Conservation (phyloP, 2,797 vertebrate genomes). For the Hoplostethus atlanticus region DNA sequence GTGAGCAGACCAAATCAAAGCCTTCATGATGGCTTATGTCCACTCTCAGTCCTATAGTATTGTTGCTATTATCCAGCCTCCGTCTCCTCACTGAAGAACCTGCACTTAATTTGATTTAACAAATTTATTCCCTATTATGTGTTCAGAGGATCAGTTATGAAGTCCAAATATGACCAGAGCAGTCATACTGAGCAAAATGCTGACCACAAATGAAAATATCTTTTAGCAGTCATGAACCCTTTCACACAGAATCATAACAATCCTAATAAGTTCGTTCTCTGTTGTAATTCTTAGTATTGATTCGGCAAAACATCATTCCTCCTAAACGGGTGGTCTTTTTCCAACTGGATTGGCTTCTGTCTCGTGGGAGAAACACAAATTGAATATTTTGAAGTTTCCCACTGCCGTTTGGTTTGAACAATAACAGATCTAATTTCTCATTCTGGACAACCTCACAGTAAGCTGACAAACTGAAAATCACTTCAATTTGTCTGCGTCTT, state of each 20-base stretch:
- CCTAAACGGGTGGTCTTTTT: neutral
- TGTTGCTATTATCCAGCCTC: neutral
- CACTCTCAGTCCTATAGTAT: neutral
- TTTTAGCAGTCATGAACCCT: constrained; percentile 29
- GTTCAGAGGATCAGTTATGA: constrained; percentile 14
- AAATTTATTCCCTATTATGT: constrained; percentile 25
- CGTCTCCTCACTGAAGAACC: constrained; percentile 10
- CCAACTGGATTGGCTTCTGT: constrained; percentile 50
- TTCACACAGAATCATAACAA: constrained; percentile 29
- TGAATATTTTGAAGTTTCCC: constrained; percentile 66
- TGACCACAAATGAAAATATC: constrained; percentile 39
- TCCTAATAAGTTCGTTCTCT: constrained; percentile 28
- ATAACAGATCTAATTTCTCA: constrained; percentile 75
- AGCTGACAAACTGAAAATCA: constrained; percentile 70
- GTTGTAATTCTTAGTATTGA: constrained; percentile 39
- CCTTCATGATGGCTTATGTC: constrained; percentile 10
- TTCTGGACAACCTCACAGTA: constrained; percentile 57
- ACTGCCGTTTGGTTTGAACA: constrained; percentile 65
- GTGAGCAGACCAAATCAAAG: constrained; percentile 15
- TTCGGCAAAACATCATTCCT: constrained; percentile 45
- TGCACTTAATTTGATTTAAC: constrained; percentile 29
- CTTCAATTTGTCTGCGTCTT: constrained; percentile 67
- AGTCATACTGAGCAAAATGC: constrained; percentile 32
- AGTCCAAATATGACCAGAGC: constrained; percentile 27
- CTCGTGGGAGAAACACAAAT: constrained; percentile 58